phyloP scores from a whole-genome alignment of 2,113 vertebrate species.

The Calyptomena viridis region DNA sequence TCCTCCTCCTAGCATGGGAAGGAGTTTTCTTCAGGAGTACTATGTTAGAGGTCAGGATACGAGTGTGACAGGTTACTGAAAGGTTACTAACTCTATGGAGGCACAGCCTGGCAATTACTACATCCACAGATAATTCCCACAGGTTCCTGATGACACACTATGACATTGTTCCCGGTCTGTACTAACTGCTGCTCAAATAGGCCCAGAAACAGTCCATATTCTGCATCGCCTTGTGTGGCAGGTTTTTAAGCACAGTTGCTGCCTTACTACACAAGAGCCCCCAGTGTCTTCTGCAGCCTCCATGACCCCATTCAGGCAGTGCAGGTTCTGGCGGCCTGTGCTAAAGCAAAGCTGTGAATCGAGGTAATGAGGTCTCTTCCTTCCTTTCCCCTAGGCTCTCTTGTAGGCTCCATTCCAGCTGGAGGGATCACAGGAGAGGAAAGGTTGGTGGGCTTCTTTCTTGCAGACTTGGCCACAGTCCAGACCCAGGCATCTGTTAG shows the following conservation, averaged over 20 bases:
- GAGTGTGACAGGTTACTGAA: no score
- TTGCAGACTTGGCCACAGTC: neutral
- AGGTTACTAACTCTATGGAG: neutral
- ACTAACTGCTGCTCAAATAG: neutral
- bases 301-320: fast-evolving
- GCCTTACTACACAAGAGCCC: neutral
- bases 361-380: neutral
- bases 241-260: neutral
- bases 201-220: neutral
- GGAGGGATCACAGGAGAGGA: neutral
- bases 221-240: neutral
- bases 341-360: neutral
- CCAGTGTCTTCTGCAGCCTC: neutral
- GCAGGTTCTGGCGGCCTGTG: neutral
- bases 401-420: neutral
- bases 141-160: neutral
- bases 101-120: neutral
- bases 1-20: neutral
- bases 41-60: neutral
- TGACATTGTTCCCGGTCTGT: fast-evolving
- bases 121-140: neutral
- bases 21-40: neutral
- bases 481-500: constrained; percentile 13
- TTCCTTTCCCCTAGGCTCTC: neutral
- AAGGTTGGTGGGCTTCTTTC: neutral